Conservation (phyloP, 2,113 vertebrate species). For the Nycticorax nycticorax region DNA sequence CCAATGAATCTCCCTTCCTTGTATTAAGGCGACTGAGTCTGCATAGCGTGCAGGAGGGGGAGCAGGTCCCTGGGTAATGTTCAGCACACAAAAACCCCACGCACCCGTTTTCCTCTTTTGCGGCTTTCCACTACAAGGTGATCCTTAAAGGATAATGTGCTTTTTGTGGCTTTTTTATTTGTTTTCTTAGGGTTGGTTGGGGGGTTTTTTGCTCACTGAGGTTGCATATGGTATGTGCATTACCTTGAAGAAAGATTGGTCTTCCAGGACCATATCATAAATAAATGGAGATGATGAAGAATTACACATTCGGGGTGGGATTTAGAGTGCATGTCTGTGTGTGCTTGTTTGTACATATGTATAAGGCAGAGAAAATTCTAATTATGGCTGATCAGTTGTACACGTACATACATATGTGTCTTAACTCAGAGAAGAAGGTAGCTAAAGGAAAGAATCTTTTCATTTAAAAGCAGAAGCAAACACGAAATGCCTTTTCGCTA, state of each 20-base stretch:
- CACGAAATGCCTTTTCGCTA: constrained; percentile 12
- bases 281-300: neutral
- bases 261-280: neutral
- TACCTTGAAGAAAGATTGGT: neutral
- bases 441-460: neutral
- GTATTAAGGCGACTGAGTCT: neutral
- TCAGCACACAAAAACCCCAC: neutral
- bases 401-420: neutral
- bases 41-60: neutral
- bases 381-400: neutral
- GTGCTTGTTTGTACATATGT: neutral
- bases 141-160: neutral
- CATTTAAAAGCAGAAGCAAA: constrained; percentile 14
- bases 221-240: neutral
- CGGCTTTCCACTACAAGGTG: neutral
- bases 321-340: neutral
- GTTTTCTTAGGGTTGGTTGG: neutral
- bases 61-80: neutral
- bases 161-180: neutral
- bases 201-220: neutral
- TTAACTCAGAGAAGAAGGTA: neutral
- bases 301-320: neutral
- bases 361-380: neutral
- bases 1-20: neutral
- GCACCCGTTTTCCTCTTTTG: neutral